These are phyloP conservation scores for Lithophane leautieri DNA, from an alignment of 2,888 invertebrate genomes.

Conservation along the genomic window DNA sequence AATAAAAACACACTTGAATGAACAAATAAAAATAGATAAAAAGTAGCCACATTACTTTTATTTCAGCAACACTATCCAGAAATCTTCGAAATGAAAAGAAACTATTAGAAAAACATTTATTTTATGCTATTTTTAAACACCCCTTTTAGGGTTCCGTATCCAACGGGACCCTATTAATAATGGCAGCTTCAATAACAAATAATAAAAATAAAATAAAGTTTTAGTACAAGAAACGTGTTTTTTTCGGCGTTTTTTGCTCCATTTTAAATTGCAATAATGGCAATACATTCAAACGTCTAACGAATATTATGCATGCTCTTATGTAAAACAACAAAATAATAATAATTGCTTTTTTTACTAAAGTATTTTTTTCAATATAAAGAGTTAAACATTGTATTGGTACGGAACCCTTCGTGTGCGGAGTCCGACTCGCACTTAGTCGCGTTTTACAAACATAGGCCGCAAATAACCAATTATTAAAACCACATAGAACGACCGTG, in stretches of 20 bases:
- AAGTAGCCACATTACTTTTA: conserved; percentile 10
- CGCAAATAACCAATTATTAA: conserved; percentile 54
- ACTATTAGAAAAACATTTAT: conserved; percentile 31
- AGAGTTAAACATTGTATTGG: not conserved
- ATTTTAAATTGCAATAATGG: not conserved
- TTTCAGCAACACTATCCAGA: conserved; percentile 42
- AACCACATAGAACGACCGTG: conserved; percentile 47
- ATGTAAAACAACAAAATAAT: too few relatives aligned
- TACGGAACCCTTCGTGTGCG: not conserved
- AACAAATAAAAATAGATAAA: conserved; percentile 31
- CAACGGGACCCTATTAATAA: not conserved
- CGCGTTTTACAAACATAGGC: conserved; percentile 12
- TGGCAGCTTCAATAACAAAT: not conserved
- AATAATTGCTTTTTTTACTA: too few relatives aligned
- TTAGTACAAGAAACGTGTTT: not conserved
- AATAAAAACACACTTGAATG: conserved; percentile 41
- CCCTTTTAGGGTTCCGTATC: not conserved
- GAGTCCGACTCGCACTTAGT: too few relatives aligned
- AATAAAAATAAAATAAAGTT: not conserved
- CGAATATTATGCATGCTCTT: too few relatives aligned
- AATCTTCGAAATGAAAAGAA: conserved; percentile 13
- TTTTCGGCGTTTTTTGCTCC: not conserved
- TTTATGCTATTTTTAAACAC: conserved; percentile 18
- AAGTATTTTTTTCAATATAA: too few relatives aligned
- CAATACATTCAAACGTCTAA: too few relatives aligned